Conservation (phyloP, 2,113 vertebrate species). For the Scolopax mira region DNA sequence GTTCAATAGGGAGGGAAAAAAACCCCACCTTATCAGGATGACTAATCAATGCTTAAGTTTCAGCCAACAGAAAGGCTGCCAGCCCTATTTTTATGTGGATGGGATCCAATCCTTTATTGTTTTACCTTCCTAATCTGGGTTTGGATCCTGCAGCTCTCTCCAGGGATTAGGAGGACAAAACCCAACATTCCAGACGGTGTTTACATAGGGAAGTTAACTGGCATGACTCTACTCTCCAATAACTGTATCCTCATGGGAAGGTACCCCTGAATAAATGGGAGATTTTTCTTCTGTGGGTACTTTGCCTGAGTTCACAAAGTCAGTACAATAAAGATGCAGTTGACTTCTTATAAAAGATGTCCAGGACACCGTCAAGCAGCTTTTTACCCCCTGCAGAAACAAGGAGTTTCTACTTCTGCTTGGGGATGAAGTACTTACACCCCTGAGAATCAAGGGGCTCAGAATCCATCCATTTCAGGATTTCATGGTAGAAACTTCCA, state of each 20-base stretch:
- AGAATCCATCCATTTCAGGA: neutral
- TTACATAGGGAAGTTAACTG: conserved; percentile 37
- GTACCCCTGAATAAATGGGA: neutral
- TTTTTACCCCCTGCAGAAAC: neutral
- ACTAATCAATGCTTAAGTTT: neutral
- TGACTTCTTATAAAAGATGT: neutral
- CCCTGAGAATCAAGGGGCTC: neutral
- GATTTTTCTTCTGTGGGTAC: neutral
- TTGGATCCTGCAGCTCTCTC: conserved; percentile 35
- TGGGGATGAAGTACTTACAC: neutral
- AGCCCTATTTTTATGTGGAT: neutral
- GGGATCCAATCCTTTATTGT: conserved; percentile 49
- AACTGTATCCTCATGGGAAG: neutral
- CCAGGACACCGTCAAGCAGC: neutral
- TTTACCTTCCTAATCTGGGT: conserved; percentile 32
- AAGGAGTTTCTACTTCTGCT: neutral
- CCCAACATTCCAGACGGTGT: conserved; percentile 40
- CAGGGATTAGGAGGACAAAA: conserved; percentile 41
- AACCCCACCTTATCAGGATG: neutral
- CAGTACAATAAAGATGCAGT: neutral
- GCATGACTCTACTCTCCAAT: neutral
- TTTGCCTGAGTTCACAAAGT: neutral
- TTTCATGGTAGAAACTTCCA: neutral
- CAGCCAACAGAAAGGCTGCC: conserved; percentile 9
- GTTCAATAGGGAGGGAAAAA: neutral